phyloP scores from a whole-genome alignment of 2,888 invertebrate genomes.

The Rhorus exstirpatorius region DNA sequence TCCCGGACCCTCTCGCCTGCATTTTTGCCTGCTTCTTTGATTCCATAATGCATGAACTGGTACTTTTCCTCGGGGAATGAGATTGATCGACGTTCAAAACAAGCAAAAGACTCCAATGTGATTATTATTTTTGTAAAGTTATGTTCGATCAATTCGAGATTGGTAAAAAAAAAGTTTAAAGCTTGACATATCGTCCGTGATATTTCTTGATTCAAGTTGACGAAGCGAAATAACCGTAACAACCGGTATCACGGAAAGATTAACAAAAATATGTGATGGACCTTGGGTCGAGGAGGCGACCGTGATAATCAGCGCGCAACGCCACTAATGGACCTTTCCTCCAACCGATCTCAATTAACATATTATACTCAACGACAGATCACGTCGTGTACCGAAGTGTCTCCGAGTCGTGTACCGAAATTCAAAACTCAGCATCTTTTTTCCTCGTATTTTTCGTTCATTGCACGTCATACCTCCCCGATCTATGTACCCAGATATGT shows the following conservation, averaged over 20 bases:
- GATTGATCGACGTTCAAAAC: too few relatives aligned
- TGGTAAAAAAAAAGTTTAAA: too few relatives aligned
- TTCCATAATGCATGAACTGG: too few relatives aligned
- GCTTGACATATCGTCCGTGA: too few relatives aligned
- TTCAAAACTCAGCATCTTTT: not conserved
- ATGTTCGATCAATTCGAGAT: too few relatives aligned
- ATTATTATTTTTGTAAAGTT: too few relatives aligned
- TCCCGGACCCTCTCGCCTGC: slow-evolving; percentile 21
- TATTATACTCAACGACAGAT: not conserved
- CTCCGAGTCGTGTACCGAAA: not conserved
- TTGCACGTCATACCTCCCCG: not conserved
- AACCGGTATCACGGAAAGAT: too few relatives aligned
- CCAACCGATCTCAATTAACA: not conserved
- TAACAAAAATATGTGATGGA: too few relatives aligned
- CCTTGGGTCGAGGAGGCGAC: too few relatives aligned
- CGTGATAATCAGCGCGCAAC: not conserved
- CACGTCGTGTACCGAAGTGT: not conserved
- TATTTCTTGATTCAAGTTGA: not conserved
- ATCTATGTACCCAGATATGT: not conserved
- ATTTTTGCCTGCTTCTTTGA: slow-evolving; percentile 2
- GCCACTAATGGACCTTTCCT: not conserved
- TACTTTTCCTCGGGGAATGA: slow-evolving; percentile 3
- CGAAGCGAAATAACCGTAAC: too few relatives aligned
- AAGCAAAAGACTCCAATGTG: too few relatives aligned
- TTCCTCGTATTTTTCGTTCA: not conserved